These are phyloP conservation scores for Arremon aurantiirostris DNA, from an alignment of 2,797 vertebrate genomes.

Conservation along the genomic window DNA sequence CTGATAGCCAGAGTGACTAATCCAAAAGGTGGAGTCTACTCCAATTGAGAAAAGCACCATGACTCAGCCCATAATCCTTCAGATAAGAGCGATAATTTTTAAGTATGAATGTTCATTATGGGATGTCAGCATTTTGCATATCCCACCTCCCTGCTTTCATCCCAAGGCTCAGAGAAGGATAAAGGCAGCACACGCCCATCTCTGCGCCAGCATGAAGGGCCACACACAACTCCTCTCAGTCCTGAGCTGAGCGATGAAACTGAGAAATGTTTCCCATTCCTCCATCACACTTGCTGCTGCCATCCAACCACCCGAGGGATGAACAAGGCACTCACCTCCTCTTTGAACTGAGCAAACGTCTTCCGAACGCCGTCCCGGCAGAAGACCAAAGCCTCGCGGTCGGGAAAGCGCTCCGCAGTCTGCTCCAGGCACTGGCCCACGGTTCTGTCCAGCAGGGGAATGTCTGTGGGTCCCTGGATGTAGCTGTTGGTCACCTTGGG, in stretches of 20 bases:
- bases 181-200: rapidly evolving
- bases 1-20: background rate
- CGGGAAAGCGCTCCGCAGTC: slow-evolving; percentile 70
- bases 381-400: slow-evolving; percentile 83
- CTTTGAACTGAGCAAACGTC: slow-evolving; percentile 83
- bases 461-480: slow-evolving; percentile 72
- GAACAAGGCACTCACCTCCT: slow-evolving; percentile 75
- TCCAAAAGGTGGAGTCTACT: background rate
- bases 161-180: background rate
- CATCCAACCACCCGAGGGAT: rapidly evolving
- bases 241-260: background rate
- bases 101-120: background rate
- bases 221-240: rapidly evolving
- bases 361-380: slow-evolving; percentile 75
- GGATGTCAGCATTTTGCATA: background rate
- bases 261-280: background rate
- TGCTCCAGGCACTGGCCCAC: slow-evolving; percentile 77
- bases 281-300: background rate
- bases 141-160: background rate
- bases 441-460: slow-evolving; percentile 72
- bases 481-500: slow-evolving; percentile 82
- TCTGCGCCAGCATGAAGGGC: background rate
- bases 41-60: background rate
- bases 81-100: background rate
- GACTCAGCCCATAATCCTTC: background rate